These are phyloP conservation scores for Endomychus coccineus DNA, from an alignment of 2,888 invertebrate species.

Conservation along the genomic window DNA sequence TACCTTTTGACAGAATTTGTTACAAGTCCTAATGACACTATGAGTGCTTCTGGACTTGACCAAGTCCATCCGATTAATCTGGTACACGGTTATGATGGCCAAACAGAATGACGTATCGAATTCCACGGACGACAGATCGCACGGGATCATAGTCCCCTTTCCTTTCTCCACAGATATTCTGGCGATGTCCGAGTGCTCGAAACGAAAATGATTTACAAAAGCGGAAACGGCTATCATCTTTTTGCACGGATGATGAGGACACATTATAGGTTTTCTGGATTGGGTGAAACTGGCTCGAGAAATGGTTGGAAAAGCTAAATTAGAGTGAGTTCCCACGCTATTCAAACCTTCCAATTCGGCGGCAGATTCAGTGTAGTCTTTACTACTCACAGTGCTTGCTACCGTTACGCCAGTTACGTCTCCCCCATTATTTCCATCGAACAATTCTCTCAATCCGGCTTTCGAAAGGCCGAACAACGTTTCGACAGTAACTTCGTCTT, in stretches of 20 bases:
- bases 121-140: conserved; percentile 30
- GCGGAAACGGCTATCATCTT: conserved; percentile 36
- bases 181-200: conserved; percentile 36
- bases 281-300: conserved; percentile 1
- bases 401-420: conserved; percentile 1
- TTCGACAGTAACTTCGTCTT: conserved; percentile 29
- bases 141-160: conserved; percentile 29
- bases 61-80: conserved; percentile 29
- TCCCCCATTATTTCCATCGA: conserved; percentile 8
- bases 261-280: conserved; percentile 27
- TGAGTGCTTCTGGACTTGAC: conserved; percentile 26
- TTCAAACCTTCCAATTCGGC: not conserved
- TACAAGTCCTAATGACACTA: conserved; percentile 31
- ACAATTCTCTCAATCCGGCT: conserved; percentile 7
- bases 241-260: conserved; percentile 37
- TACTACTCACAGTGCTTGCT: not conserved
- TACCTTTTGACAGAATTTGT: conserved; percentile 30
- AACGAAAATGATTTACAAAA: conserved; percentile 36
- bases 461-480: conserved; percentile 30
- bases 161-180: conserved; percentile 29
- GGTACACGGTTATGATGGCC: conserved; percentile 35
- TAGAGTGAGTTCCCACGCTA: conserved; percentile 1
- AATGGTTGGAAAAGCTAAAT: not conserved
- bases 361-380: not conserved
- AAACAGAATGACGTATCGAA: conserved; percentile 31